Conservation (phyloP, 2,113 vertebrate genomes). For the Tiliqua scincoides region DNA sequence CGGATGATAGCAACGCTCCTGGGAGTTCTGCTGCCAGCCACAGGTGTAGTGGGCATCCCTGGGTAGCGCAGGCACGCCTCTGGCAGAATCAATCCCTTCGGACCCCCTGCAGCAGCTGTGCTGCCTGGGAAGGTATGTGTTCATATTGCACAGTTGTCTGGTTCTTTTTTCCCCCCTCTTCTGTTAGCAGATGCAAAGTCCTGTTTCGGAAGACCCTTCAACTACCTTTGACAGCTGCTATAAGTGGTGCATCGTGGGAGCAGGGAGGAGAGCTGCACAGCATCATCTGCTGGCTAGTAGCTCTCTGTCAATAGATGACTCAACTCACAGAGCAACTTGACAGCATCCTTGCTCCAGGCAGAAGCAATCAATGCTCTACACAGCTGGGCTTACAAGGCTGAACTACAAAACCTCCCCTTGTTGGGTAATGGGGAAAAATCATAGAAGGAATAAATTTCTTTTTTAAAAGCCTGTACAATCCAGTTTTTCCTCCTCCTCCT, state of each 20-base stretch:
- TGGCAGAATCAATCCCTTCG: conserved; percentile 61
- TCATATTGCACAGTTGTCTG: conserved; percentile 74
- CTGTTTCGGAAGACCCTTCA: conserved; percentile 48
- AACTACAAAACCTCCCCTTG: conserved; percentile 49
- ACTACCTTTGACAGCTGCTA: conserved; percentile 73
- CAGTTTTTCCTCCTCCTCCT: conserved; percentile 27
- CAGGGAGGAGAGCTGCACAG: conserved; percentile 62
- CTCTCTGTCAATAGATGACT: conserved; percentile 87
- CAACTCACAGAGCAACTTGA: conserved; percentile 84
- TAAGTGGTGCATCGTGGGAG: conserved; percentile 71
- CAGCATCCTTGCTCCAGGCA: conserved; percentile 87
- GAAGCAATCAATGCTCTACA: conserved; percentile 86
- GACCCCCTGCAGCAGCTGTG: conserved; percentile 79
- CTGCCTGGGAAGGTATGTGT: conserved; percentile 80
- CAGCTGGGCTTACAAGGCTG: conserved; percentile 79
- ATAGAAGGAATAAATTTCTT: background rate
- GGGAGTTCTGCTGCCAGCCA: conserved; percentile 75
- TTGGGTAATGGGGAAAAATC: conserved; percentile 31
- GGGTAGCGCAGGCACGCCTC: conserved; percentile 55
- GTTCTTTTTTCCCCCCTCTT: conserved; percentile 50
- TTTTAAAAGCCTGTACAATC: conserved; percentile 3
- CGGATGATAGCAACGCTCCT: conserved; percentile 53
- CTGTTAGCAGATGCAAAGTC: conserved; percentile 58
- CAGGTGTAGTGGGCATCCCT: conserved; percentile 79
- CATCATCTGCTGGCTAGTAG: conserved; percentile 77